phyloP scores from a whole-genome alignment of 2,113 vertebrate species.

The Callionymus lyra region DNA sequence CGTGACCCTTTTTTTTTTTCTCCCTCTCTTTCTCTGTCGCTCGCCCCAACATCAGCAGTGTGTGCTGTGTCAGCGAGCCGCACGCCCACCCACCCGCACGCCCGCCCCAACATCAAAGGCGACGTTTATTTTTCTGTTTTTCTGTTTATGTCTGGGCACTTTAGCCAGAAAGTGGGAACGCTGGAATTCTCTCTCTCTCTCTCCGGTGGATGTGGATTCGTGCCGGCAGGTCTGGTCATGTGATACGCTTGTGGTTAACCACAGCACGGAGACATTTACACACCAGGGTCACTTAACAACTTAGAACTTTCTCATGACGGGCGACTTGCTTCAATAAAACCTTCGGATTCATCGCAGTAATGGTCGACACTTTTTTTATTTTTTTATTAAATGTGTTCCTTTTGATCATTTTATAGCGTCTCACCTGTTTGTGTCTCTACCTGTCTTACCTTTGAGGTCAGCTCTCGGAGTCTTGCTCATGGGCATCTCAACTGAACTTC shows the following conservation, averaged over 20 bases:
- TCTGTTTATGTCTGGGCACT: conserved; percentile 24
- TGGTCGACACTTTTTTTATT: no score
- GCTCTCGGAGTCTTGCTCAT: no score
- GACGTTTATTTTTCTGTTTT: conserved; percentile 6
- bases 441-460: no score
- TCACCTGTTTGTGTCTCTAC: no score
- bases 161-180: conserved; percentile 10
- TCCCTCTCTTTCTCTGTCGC: no score
- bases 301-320: conserved; percentile 15
- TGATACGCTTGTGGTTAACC: conserved; percentile 61
- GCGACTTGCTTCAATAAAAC: background rate
- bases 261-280: conserved; percentile 35
- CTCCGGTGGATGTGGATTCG: conserved; percentile 17
- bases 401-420: no score
- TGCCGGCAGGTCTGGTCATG: conserved; percentile 40
- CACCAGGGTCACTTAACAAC: conserved; percentile 30
- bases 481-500: no score
- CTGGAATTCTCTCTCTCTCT: conserved; percentile 27
- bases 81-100: conserved; percentile 5
- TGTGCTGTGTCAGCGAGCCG: background rate
- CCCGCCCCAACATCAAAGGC: conserved; percentile 3
- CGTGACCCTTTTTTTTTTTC: no score
- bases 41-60: conserved; percentile 14
- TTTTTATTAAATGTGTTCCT: no score
- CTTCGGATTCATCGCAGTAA: no score